Conservation (phyloP, 2,888 invertebrate genomes). For the Terebella lapidaria region DNA sequence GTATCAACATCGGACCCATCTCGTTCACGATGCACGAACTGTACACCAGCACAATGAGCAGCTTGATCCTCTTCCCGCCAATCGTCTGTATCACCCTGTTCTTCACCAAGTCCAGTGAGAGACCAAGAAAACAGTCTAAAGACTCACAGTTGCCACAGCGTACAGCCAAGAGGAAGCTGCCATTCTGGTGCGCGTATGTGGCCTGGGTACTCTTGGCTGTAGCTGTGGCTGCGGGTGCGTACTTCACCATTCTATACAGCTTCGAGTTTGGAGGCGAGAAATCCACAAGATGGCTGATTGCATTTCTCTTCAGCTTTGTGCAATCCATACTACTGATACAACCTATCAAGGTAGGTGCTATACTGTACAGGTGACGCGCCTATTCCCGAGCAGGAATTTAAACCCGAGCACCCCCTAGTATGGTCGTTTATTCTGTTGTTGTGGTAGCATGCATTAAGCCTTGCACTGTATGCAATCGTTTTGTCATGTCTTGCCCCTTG, state of each 20-base stretch:
- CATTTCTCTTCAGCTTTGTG: conserved; percentile 34
- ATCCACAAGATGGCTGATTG: conserved; percentile 52
- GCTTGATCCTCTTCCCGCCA: conserved; percentile 28
- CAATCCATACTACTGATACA: conserved; percentile 38
- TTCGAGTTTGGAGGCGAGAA: conserved; percentile 53
- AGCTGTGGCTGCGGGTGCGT: conserved; percentile 39
- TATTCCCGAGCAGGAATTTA: too few species aligned
- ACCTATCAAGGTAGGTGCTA: conserved; percentile 41
- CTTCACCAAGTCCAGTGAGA: conserved; percentile 16
- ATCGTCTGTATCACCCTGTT: conserved; percentile 26
- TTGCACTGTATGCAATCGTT: too few species aligned
- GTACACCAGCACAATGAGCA: conserved; percentile 30
- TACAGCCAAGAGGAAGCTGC: conserved; percentile 11
- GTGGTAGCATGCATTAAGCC: too few species aligned
- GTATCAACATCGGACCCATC: conserved; percentile 19
- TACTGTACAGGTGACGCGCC: too few species aligned
- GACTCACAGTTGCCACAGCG: neutral
- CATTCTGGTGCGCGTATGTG: conserved; percentile 11
- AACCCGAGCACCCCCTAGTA: too few species aligned
- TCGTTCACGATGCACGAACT: conserved; percentile 23
- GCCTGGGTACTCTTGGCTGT: conserved; percentile 16
- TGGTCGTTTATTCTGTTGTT: too few species aligned
- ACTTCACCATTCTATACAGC: conserved; percentile 53
- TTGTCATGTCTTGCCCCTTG: too few species aligned
- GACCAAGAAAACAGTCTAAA: neutral